Conservation (phyloP, 2,113 vertebrate genomes). For the Morone saxatilis region DNA sequence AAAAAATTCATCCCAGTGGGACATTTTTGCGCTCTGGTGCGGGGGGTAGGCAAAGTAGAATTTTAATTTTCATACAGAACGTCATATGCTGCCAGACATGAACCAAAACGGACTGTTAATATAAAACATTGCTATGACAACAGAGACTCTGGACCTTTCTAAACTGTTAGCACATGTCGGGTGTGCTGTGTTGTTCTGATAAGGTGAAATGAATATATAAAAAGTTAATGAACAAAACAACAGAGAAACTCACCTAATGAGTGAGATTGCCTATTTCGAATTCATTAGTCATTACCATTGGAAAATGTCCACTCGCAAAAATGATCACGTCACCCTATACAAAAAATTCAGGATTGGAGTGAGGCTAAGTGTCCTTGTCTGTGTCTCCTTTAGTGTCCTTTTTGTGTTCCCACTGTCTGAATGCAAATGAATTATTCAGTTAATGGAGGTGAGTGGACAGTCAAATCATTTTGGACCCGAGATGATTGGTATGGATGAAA, state of each 20-base stretch:
- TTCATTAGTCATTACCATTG: not conserved
- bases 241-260: not conserved
- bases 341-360: not conserved
- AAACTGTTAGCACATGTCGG: not conserved
- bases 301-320: not conserved
- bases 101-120: not conserved
- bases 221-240: not conserved
- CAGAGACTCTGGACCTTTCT: slow-evolving; percentile 1
- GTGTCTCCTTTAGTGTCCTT: slow-evolving; percentile 36
- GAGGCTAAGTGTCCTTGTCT: slow-evolving; percentile 33
- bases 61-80: slow-evolving; percentile 14
- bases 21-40: not conserved
- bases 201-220: not conserved
- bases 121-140: slow-evolving; percentile 26
- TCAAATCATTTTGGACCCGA: slow-evolving; percentile 30
- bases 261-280: not conserved
- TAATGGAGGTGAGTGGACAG: slow-evolving; percentile 49
- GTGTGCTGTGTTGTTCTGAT: not conserved
- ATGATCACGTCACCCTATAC: not conserved
- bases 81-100: not conserved
- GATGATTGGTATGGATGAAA: slow-evolving; percentile 34
- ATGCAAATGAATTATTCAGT: slow-evolving; percentile 68
- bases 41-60: not conserved
- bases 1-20: not conserved
- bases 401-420: slow-evolving; percentile 20